phyloP scores from a whole-genome alignment of 2,888 invertebrate species.

The Macrosoma leucophasiata region DNA sequence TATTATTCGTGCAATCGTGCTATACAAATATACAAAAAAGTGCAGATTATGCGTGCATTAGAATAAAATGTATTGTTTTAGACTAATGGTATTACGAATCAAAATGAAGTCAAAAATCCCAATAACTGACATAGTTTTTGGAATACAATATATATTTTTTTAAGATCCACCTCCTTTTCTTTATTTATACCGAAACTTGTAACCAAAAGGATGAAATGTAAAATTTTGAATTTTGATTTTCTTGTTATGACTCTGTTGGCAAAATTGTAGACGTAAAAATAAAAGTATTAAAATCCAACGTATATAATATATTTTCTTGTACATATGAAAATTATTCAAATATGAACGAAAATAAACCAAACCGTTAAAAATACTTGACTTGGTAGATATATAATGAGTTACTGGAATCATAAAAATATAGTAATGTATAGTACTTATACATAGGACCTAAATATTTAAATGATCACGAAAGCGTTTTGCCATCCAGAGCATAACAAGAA shows the following conservation, averaged over 20 bases:
- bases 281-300: no score
- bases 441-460: slow-evolving; percentile 22
- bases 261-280: slow-evolving; percentile 32
- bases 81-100: no score
- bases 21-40: slow-evolving; percentile 8
- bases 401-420: no score
- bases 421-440: slow-evolving; percentile 16
- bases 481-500: slow-evolving; percentile 63
- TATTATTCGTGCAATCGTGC: slow-evolving; percentile 12
- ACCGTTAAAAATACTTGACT: no score
- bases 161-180: slow-evolving; percentile 63
- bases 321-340: slow-evolving; percentile 11
- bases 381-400: no score
- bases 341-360: no score
- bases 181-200: slow-evolving; percentile 63
- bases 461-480: slow-evolving; percentile 38
- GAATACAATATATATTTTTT: no score
- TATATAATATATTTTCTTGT: no score
- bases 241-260: slow-evolving; percentile 62
- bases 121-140: slow-evolving; percentile 5
- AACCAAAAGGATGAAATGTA: slow-evolving; percentile 46
- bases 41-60: no score
- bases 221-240: slow-evolving; percentile 65
- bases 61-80: no score
- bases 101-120: no score